phyloP scores from a whole-genome alignment of 2,888 invertebrate species.

The Elegia similella region DNA sequence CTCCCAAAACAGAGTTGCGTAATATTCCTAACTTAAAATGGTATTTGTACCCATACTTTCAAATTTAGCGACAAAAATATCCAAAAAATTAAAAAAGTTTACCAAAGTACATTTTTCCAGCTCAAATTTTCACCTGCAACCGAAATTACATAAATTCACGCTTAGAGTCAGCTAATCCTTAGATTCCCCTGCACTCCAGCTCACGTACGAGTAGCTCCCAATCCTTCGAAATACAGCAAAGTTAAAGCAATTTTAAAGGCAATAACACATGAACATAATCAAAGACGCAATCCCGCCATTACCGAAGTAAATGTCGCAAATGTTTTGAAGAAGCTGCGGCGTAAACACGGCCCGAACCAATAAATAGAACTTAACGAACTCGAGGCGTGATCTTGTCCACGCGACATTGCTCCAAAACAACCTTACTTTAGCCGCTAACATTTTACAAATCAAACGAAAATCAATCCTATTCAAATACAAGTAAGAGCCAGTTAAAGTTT shows the following conservation, averaged over 20 bases:
- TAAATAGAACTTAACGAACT: conserved; percentile 28
- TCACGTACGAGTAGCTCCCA: conserved; percentile 1
- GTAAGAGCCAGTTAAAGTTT: neutral
- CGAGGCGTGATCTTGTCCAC: conserved; percentile 23
- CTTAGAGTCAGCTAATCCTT: neutral
- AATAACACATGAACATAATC: conserved; percentile 7
- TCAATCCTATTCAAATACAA: neutral
- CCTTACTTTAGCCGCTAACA: conserved; percentile 5
- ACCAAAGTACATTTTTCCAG: neutral
- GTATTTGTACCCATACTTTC: neutral
- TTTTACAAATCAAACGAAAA: neutral
- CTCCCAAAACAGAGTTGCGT: too few relatives aligned
- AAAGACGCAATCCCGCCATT: conserved; percentile 9
- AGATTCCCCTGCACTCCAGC: neutral
- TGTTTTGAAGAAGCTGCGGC: conserved; percentile 13
- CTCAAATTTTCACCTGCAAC: neutral
- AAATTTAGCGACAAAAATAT: neutral
- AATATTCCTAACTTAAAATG: too few relatives aligned
- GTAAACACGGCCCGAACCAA: conserved; percentile 22
- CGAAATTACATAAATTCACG: neutral
- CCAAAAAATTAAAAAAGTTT: neutral
- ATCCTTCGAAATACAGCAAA: neutral
- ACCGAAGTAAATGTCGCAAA: conserved; percentile 23
- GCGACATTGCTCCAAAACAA: conserved; percentile 20
- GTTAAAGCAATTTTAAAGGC: conserved; percentile 8